Evolutionary conservation across 2,113 vertebrate species (phyloP).

Genomic region (Xiphophorus couchianus): DNA sequence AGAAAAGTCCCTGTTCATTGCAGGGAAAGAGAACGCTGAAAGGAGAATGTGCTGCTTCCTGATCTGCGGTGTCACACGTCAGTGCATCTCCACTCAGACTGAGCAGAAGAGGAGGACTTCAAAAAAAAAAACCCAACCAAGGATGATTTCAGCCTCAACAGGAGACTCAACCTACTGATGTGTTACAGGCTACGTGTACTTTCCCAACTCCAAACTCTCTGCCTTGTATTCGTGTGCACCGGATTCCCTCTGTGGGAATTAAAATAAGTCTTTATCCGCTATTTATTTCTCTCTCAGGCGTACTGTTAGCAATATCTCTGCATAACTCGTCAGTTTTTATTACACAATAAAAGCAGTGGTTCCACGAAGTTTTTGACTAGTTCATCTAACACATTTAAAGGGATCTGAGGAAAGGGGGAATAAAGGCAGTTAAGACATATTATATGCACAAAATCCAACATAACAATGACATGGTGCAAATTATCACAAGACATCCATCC

Average conservation of each 20-base stretch:
- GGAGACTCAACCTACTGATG: not conserved
- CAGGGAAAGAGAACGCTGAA: constrained; percentile 8
- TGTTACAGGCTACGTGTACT: not conserved
- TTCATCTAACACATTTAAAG: constrained; percentile 13
- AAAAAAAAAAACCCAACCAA: constrained; percentile 2
- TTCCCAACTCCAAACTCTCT: not conserved
- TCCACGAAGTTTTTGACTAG: constrained; percentile 3
- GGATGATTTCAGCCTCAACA: not conserved
- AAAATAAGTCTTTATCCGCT: not conserved
- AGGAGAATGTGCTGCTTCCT: constrained; percentile 31
- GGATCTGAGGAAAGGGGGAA: not conserved
- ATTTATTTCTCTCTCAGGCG: not conserved
- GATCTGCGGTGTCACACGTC: constrained; percentile 44
- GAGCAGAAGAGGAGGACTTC: constrained; percentile 9
- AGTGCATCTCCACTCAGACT: constrained; percentile 13
- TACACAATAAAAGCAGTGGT: not conserved
- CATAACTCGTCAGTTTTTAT: not conserved
- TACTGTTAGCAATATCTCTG: not conserved
- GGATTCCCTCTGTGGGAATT: not conserved
- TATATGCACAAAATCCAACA: not conserved
- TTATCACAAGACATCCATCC: not conserved
- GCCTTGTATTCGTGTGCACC: not conserved
- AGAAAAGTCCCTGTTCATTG: constrained; percentile 37
- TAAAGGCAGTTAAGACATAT: not conserved
- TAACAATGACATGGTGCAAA: not conserved